Conservation (phyloP, 2,888 invertebrate genomes). For the Melitaea athalia region DNA sequence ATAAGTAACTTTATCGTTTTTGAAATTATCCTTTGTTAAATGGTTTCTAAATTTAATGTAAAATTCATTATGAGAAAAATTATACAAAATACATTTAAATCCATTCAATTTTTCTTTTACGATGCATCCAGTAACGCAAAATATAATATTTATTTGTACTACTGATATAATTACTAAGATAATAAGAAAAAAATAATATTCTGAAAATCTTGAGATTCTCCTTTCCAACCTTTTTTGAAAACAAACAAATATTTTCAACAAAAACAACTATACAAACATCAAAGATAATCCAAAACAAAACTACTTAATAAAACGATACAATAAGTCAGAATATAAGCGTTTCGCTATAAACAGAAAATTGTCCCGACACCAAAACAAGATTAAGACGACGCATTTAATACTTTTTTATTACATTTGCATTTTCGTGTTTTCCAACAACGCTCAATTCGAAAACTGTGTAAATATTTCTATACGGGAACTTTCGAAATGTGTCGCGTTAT, state of each 20-base stretch:
- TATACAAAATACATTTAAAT: too few relatives aligned
- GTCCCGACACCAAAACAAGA: slow-evolving; percentile 55
- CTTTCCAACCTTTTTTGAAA: not conserved
- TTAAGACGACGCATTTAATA: slow-evolving; percentile 51
- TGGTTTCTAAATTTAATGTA: too few relatives aligned
- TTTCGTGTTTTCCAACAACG: slow-evolving; percentile 38
- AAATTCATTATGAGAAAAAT: too few relatives aligned
- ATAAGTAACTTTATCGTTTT: too few relatives aligned
- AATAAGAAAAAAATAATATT: not conserved
- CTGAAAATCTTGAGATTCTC: not conserved
- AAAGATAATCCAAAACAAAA: slow-evolving; percentile 48
- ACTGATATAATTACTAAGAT: too few relatives aligned
- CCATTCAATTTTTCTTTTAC: too few relatives aligned
- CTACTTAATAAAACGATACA: slow-evolving; percentile 72
- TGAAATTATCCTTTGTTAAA: too few relatives aligned
- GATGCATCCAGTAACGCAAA: too few relatives aligned
- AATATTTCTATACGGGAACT: slow-evolving; percentile 15
- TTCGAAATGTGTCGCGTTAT: slow-evolving; percentile 16
- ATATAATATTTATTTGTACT: too few relatives aligned
- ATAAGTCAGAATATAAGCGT: slow-evolving; percentile 64
- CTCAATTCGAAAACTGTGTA: slow-evolving; percentile 35
- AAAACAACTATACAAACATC: slow-evolving; percentile 5
- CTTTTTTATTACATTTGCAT: slow-evolving; percentile 43
- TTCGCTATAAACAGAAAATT: slow-evolving; percentile 58
- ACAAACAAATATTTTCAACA: not conserved